Percentiles rank a stretch among this genome's conserved stretches.
Evolutionary conservation across 2,888 invertebrate genomes (phyloP).

Genomic region (Pyrocoelia pectoralis): DNA sequence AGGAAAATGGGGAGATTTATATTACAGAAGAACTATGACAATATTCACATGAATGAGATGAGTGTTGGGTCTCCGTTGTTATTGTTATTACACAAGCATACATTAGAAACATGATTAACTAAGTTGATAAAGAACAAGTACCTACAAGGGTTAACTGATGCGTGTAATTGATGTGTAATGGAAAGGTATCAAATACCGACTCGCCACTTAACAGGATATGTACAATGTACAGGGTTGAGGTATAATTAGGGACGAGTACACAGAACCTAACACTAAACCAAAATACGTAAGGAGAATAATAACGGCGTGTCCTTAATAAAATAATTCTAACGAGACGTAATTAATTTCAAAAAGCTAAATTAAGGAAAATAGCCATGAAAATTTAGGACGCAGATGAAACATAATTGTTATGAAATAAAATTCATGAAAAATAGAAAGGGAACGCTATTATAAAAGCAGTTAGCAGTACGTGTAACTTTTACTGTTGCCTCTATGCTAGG

Average conservation of each 20-base stretch:
- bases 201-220: neutral
- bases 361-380: conserved; percentile 11
- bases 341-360: neutral
- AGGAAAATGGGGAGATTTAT: no score
- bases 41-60: no score
- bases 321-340: neutral
- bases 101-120: neutral
- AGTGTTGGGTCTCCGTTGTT: no score
- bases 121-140: neutral
- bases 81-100: neutral
- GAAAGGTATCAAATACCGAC: neutral
- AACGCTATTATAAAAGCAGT: conserved; percentile 35
- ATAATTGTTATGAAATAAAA: conserved; percentile 29
- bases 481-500: conserved; percentile 31
- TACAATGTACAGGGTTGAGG: neutral
- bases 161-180: neutral
- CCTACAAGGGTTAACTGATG: neutral
- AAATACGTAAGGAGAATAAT: neutral
- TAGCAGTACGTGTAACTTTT: conserved; percentile 43
- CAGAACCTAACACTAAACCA: neutral
- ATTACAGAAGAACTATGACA: no score
- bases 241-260: neutral
- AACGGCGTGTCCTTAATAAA: neutral
- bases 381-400: conserved; percentile 2
- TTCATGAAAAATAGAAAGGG: conserved; percentile 31